A percentile compares a stretch with the other conserved stretches of the same genome.
Conservation (phyloP, 1,140 invertebrate species). For the Drosophila santomea region DNA sequence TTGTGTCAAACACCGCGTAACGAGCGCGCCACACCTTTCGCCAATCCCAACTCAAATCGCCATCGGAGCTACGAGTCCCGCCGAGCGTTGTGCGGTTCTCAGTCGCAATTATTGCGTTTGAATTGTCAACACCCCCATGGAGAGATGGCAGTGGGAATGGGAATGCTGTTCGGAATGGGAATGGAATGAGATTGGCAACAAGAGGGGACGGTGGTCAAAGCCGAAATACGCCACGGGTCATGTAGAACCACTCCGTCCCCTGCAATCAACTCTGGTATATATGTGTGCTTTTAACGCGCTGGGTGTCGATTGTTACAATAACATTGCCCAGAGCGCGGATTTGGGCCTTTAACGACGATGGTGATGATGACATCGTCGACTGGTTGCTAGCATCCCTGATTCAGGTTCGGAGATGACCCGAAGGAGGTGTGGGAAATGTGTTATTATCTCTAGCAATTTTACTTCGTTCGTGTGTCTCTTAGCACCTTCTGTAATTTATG, state of each 20-base stretch:
- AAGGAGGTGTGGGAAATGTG: constrained; percentile 45
- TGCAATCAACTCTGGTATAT: constrained; percentile 13
- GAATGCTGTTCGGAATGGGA: neutral
- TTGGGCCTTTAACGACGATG: constrained; percentile 66
- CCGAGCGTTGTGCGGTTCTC: constrained; percentile 64
- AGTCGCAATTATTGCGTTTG: constrained; percentile 81
- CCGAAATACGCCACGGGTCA: constrained; percentile 64
- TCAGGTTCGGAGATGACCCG: constrained; percentile 12
- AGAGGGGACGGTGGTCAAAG: constrained; percentile 55
- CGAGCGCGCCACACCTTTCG: constrained; percentile 52
- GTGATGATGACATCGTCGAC: constrained; percentile 39
- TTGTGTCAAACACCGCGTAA: constrained; percentile 81
- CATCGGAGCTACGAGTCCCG: constrained; percentile 50
- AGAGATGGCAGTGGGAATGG: constrained; percentile 39
- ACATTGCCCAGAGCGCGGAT: constrained; percentile 75
- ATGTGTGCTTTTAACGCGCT: constrained; percentile 54
- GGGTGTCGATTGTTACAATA: constrained; percentile 81
- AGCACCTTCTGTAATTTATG: constrained; percentile 76
- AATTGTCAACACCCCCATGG: constrained; percentile 79
- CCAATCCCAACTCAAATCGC: constrained; percentile 20
- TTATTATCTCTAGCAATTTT: constrained; percentile 64
- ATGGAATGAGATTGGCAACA: neutral
- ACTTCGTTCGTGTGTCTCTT: constrained; percentile 44
- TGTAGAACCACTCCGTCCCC: constrained; percentile 5
- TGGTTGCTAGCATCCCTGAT: constrained; percentile 18